Evolutionary conservation across 2,113 vertebrate species (phyloP).

Genomic region (Austrofundulus limnaeus): DNA sequence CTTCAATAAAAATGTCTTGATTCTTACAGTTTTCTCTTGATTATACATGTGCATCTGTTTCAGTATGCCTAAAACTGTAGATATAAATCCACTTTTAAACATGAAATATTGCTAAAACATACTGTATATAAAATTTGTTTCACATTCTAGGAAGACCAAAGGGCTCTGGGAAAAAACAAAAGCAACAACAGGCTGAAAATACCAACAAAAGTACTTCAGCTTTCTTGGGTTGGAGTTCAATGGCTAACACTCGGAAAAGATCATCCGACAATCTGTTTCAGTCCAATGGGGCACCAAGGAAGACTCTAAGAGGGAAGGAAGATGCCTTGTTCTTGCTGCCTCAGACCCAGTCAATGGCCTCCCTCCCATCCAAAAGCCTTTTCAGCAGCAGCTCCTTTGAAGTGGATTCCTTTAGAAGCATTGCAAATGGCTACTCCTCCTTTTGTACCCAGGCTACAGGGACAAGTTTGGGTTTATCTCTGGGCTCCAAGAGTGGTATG

Average conservation of each 20-base stretch:
- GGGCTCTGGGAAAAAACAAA: conserved; percentile 83
- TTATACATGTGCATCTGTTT: too few species aligned
- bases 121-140: conserved; percentile 6
- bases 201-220: conserved; percentile 79
- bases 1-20: too few species aligned
- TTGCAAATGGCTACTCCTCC: conserved; percentile 90
- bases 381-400: conserved; percentile 92
- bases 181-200: conserved; percentile 71
- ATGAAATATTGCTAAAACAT: not conserved
- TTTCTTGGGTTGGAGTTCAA: conserved; percentile 84
- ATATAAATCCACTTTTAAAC: not conserved
- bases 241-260: conserved; percentile 84
- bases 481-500: conserved; percentile 76
- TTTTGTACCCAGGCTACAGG: conserved; percentile 81
- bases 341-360: conserved; percentile 67
- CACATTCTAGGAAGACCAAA: conserved; percentile 75
- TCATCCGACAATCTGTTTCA: conserved; percentile 86
- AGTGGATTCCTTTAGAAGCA: conserved; percentile 93
- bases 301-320: conserved; percentile 81
- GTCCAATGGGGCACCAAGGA: conserved; percentile 84
- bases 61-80: too few species aligned
- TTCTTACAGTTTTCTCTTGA: too few species aligned
- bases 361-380: conserved; percentile 77
- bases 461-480: conserved; percentile 76
- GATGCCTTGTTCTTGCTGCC: conserved; percentile 75